These are phyloP conservation scores for Lepus americanus DNA, from an alignment of 2,113 vertebrate species.

Conservation along the genomic window DNA sequence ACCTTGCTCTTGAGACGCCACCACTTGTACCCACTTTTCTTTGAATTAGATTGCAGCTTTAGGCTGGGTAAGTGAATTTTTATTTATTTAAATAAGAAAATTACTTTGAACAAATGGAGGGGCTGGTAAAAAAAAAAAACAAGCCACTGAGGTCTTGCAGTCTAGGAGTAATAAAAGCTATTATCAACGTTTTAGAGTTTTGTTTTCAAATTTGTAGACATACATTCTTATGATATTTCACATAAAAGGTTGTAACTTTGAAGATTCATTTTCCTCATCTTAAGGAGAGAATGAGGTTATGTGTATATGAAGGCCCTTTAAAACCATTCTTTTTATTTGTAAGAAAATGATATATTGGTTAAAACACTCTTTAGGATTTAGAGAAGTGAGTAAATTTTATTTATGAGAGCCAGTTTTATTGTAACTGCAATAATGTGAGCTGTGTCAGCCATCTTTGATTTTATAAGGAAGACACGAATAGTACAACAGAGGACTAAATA, in stretches of 20 bases:
- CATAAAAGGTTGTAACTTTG: neutral
- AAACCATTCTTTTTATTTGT: neutral
- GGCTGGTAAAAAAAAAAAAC: too few relatives aligned
- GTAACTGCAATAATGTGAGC: neutral
- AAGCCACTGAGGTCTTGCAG: too few relatives aligned
- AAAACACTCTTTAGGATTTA: neutral
- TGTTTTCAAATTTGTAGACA: neutral
- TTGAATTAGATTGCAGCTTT: constrained; percentile 13
- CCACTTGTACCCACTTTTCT: neutral
- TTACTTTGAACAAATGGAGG: too few relatives aligned
- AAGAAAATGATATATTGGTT: neutral
- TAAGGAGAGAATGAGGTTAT: neutral
- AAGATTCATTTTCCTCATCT: neutral
- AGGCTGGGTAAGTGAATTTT: neutral
- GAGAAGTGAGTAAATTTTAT: neutral
- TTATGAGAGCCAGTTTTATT: neutral
- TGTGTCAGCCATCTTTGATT: neutral
- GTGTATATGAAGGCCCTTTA: neutral
- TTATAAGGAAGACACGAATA: neutral
- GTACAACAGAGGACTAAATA: neutral
- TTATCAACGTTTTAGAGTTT: too few relatives aligned
- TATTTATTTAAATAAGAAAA: neutral
- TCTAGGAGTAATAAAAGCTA: too few relatives aligned
- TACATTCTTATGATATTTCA: neutral
- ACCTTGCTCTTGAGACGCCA: neutral